Evolutionary conservation across 1,140 invertebrate species (phyloP).

Genomic region (Drosophila asahinai): DNA sequence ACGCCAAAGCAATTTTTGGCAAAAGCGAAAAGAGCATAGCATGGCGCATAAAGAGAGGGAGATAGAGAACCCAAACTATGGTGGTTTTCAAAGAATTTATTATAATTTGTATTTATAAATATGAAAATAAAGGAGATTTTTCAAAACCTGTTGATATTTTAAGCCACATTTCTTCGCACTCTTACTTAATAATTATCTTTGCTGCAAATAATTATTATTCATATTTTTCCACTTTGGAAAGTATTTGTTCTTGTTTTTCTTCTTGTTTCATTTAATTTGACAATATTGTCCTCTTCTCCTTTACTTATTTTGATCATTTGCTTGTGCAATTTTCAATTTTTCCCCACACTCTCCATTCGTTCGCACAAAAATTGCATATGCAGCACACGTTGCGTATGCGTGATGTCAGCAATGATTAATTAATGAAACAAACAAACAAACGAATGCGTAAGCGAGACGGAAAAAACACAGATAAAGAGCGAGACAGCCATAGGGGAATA

Average conservation of each 20-base stretch:
- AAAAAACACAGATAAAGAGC: conserved; percentile 2
- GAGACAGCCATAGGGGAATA: conserved; percentile 23
- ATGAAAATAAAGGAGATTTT: too few species aligned
- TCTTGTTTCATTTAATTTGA: not conserved
- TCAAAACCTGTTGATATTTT: not conserved
- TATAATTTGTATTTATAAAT: too few species aligned
- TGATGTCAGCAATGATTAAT: conserved; percentile 75
- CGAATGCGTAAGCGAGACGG: conserved; percentile 13
- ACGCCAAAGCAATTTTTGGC: conserved; percentile 63
- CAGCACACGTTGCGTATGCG: conserved; percentile 61
- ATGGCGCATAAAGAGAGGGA: not conserved
- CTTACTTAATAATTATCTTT: too few species aligned
- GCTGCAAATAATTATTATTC: not conserved
- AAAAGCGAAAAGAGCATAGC: not conserved
- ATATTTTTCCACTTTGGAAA: not conserved
- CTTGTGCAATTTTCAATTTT: conserved; percentile 27
- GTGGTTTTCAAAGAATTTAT: not conserved
- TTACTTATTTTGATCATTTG: not conserved
- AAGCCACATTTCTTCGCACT: too few species aligned
- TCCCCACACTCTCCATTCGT: conserved; percentile 3
- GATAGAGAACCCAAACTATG: conserved; percentile 3
- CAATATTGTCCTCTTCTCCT: not conserved
- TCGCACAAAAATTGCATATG: conserved; percentile 58
- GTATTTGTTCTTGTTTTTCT: not conserved
- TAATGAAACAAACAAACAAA: conserved; percentile 59